Evolutionary conservation across 2,113 vertebrate species (phyloP).

Genomic region (Epinephelus fuscoguttatus): DNA sequence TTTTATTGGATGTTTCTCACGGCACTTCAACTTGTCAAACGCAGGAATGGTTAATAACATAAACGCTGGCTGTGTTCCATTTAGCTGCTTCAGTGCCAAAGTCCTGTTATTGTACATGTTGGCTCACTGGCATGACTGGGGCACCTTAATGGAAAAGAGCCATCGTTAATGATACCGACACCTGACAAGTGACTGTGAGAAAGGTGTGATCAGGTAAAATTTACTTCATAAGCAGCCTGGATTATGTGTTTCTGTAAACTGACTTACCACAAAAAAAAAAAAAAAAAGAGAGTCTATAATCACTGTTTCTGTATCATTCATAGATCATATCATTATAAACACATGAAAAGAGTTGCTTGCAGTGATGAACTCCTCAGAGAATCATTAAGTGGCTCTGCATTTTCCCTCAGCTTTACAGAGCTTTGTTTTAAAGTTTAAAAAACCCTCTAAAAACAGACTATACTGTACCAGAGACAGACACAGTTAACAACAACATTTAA

Average conservation of each 20-base stretch:
- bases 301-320: too few relatives aligned
- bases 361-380: too few relatives aligned
- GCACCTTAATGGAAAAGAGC: conserved; percentile 62
- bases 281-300: not conserved
- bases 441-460: too few relatives aligned
- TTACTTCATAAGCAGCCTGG: conserved; percentile 31
- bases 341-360: too few relatives aligned
- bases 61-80: conserved; percentile 48
- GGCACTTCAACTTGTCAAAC: conserved; percentile 26
- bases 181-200: conserved; percentile 52
- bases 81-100: conserved; percentile 46
- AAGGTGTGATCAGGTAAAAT: conserved; percentile 53
- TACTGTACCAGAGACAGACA: too few relatives aligned
- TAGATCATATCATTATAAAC: too few relatives aligned
- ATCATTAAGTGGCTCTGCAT: too few relatives aligned
- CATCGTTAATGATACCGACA: conserved; percentile 70
- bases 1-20: conserved; percentile 45
- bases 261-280: not conserved
- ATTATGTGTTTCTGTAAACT: conserved; percentile 26
- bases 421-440: too few relatives aligned
- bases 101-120: conserved; percentile 55
- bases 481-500: too few relatives aligned
- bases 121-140: conserved; percentile 60
- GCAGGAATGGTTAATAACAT: conserved; percentile 52
- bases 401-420: too few relatives aligned